These are phyloP conservation scores for Varecia variegata DNA, from an alignment of 2,797 vertebrate genomes.

Conservation along the genomic window DNA sequence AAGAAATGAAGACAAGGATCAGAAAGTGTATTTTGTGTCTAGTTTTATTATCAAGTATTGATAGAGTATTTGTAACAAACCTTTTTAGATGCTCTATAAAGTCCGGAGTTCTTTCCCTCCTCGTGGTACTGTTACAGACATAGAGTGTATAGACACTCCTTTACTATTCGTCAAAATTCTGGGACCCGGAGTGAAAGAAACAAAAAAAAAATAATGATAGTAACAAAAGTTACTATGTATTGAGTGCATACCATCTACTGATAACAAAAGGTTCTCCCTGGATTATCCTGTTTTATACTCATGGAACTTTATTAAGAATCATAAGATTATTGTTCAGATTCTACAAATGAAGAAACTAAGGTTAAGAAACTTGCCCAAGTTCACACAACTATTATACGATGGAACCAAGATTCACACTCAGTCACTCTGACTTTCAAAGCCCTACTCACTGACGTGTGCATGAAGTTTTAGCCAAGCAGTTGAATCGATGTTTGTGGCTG, in stretches of 20 bases:
- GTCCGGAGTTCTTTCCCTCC: background rate
- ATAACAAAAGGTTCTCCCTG: background rate
- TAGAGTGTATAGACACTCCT: too few relatives aligned
- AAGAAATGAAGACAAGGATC: background rate
- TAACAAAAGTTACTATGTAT: background rate
- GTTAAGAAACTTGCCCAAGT: background rate
- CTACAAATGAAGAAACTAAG: background rate
- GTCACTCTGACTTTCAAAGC: background rate
- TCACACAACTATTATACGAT: background rate
- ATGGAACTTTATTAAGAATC: background rate
- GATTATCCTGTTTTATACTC: background rate
- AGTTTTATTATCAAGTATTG: background rate
- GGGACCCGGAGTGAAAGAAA: background rate
- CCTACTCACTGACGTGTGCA: rapidly evolving
- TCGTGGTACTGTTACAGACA: background rate
- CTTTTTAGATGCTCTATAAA: background rate
- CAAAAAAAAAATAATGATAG: background rate
- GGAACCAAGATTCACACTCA: background rate
- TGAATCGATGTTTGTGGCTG: background rate
- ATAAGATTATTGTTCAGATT: background rate
- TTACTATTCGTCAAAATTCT: background rate
- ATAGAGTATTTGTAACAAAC: background rate
- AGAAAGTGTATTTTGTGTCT: background rate
- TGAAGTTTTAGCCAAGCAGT: background rate
- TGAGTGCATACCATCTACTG: background rate